Conservation (phyloP, 2,888 invertebrate species). For the Strigamia crassipes region DNA sequence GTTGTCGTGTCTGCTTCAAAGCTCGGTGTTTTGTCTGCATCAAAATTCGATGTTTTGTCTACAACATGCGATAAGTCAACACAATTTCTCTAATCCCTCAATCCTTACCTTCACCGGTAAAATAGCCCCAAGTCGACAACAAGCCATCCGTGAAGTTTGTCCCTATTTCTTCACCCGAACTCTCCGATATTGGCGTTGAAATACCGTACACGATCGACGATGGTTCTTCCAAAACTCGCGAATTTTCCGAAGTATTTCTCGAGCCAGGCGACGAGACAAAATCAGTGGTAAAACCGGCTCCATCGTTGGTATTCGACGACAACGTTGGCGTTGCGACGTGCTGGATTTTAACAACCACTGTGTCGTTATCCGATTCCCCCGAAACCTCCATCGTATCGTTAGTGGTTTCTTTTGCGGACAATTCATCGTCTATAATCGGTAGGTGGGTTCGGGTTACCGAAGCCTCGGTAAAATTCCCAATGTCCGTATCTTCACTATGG, state of each 20-base stretch:
- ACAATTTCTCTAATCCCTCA: no score
- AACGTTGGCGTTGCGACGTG: neutral
- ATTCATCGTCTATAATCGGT: neutral
- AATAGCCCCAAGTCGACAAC: neutral
- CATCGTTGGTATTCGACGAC: no score
- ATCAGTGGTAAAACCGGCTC: no score
- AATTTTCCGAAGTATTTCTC: neutral
- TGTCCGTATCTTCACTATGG: neutral
- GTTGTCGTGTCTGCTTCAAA: neutral
- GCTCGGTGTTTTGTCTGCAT: neutral
- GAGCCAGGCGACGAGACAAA: neutral
- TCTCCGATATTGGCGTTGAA: neutral
- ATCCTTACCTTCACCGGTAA: neutral
- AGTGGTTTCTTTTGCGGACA: neutral
- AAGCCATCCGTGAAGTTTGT: neutral
- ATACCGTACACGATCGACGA: neutral
- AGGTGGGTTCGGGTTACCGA: neutral
- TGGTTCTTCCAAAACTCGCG: neutral
- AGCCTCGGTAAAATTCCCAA: neutral
- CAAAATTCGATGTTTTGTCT: neutral
- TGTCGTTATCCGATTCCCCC: neutral
- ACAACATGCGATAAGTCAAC: no score
- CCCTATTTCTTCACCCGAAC: neutral
- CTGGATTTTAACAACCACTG: neutral
- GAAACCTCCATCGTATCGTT: neutral